phyloP scores from a whole-genome alignment of 2,113 vertebrate genomes.

The Gymnobelideus leadbeateri region DNA sequence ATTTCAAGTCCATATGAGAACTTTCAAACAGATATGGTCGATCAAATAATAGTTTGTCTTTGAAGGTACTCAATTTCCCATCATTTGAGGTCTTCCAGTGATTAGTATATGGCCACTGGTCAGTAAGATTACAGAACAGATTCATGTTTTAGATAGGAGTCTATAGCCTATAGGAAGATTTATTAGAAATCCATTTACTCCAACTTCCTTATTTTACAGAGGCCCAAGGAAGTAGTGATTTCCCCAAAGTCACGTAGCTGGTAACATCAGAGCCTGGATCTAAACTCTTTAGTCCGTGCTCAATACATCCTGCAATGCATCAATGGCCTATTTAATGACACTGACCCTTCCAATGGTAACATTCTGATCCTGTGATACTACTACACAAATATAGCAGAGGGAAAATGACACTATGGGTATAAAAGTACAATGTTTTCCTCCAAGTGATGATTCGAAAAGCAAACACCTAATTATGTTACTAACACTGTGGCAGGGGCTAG shows the following conservation, averaged over 20 bases:
- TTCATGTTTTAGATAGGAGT: not conserved
- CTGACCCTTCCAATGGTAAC: not conserved
- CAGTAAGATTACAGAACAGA: not conserved
- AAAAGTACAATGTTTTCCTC: not conserved
- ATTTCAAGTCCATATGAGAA: not conserved
- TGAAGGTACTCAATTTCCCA: not conserved
- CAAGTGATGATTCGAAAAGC: not conserved
- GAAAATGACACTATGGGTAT: not conserved
- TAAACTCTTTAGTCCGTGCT: not conserved
- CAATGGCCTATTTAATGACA: not conserved
- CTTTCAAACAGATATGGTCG: not conserved
- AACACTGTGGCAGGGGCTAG: too few species aligned
- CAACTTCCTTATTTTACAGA: not conserved
- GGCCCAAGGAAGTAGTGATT: not conserved
- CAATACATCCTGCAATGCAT: not conserved
- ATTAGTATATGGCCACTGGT: not conserved
- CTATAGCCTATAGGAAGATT: not conserved
- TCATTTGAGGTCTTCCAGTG: not conserved
- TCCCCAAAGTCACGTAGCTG: not conserved
- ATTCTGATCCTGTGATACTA: too few species aligned
- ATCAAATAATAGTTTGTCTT: not conserved
- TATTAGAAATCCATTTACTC: not conserved
- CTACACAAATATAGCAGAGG: not conserved
- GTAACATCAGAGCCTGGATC: not conserved
- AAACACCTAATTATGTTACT: too few species aligned